Conservation (phyloP, 2,888 invertebrate genomes). For the Cotesia congregata region DNA sequence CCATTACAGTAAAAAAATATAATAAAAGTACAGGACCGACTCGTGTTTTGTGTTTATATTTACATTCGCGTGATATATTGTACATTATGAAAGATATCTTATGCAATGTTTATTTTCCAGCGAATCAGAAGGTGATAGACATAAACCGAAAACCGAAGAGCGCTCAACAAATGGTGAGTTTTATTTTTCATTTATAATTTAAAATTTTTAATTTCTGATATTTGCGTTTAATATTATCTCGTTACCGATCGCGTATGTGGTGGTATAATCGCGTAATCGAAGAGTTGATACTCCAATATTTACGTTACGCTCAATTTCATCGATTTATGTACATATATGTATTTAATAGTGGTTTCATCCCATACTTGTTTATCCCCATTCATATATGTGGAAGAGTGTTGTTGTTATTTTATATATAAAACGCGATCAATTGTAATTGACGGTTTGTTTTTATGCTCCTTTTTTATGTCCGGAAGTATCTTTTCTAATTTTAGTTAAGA, state of each 20-base stretch:
- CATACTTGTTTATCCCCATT: conserved; percentile 7
- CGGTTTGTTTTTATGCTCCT: not conserved
- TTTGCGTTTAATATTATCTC: not conserved
- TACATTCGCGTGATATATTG: not conserved
- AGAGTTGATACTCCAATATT: conserved; percentile 43
- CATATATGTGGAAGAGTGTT: not conserved
- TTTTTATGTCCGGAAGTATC: not conserved
- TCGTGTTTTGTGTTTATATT: conserved; percentile 10
- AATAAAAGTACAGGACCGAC: too few species aligned
- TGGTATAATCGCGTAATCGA: conserved; percentile 40
- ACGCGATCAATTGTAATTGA: conserved; percentile 1
- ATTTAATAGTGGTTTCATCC: not conserved
- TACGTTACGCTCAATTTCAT: conserved; percentile 31
- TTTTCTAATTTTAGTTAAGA: not conserved
- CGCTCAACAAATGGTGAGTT: conserved; percentile 92
- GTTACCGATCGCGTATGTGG: conserved; percentile 3
- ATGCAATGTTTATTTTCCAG: conserved; percentile 70
- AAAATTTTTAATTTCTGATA: not conserved
- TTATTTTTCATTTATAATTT: not conserved
- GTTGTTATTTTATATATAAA: not conserved
- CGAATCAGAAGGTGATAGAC: conserved; percentile 83
- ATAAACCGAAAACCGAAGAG: conserved; percentile 88
- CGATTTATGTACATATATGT: not conserved
- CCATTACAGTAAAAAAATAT: too few species aligned
- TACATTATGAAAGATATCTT: not conserved